phyloP scores from a whole-genome alignment of 2,113 vertebrate genomes.

The Daphoenositta chrysoptera region DNA sequence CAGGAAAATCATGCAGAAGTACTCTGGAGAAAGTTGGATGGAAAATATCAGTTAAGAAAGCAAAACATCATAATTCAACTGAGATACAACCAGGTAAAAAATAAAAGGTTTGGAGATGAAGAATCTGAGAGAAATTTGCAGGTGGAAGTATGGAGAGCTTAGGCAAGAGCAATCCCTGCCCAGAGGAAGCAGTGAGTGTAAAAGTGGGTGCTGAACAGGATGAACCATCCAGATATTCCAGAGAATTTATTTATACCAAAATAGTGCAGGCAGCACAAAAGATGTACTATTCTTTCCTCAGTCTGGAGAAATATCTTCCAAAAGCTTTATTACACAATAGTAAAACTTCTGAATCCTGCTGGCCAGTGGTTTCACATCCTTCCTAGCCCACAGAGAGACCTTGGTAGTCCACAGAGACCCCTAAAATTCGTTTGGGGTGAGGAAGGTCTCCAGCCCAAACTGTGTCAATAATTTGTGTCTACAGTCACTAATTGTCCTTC shows the following conservation, averaged over 20 bases:
- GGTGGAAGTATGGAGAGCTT: not conserved
- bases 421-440: not conserved
- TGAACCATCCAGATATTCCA: not conserved
- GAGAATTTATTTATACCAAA: not conserved
- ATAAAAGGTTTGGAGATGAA: not conserved
- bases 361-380: not conserved
- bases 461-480: not conserved
- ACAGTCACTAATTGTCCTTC: not conserved
- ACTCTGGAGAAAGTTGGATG: not conserved
- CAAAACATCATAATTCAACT: not conserved
- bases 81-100: not conserved
- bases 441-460: not conserved
- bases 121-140: not conserved
- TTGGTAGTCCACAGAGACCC: not conserved
- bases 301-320: not conserved
- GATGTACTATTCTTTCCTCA: not conserved
- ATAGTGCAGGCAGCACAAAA: not conserved
- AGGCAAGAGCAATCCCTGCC: not conserved
- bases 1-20: not conserved
- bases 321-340: not conserved
- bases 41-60: not conserved
- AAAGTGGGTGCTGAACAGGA: not conserved
- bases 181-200: not conserved
- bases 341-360: not conserved
- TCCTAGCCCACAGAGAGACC: not conserved